Conservation (phyloP, 2,113 vertebrate genomes). For the Columba livia region DNA sequence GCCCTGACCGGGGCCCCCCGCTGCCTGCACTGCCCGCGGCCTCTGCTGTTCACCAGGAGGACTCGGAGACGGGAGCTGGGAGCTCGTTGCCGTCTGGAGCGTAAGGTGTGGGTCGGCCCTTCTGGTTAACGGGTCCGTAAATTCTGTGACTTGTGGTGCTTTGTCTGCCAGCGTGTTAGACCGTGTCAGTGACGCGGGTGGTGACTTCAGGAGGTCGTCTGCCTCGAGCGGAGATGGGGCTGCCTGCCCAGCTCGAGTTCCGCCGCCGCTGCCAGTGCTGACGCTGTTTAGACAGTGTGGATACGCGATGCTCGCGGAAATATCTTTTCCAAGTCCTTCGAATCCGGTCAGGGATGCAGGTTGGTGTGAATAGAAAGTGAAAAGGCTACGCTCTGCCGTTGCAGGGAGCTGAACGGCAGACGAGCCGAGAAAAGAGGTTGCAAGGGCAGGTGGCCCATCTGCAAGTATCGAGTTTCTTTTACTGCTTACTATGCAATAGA, state of each 20-base stretch:
- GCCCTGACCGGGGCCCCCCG: background rate
- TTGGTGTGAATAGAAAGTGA: background rate
- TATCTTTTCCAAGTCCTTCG: background rate
- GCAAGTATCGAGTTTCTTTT: slow-evolving; percentile 24
- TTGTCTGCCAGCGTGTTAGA: background rate
- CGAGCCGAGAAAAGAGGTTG: background rate
- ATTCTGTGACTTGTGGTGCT: background rate
- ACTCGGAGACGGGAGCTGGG: background rate
- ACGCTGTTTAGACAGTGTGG: background rate
- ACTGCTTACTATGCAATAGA: slow-evolving; percentile 63
- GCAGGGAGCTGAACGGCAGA: background rate
- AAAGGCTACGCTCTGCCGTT: background rate
- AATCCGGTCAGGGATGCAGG: background rate
- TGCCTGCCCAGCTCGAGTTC: background rate
- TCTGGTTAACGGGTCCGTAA: background rate
- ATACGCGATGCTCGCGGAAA: background rate
- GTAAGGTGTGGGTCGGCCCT: background rate
- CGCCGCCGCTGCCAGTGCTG: background rate
- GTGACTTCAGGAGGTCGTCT: background rate
- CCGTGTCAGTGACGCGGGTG: background rate
- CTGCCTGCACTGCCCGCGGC: background rate
- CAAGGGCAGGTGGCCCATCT: slow-evolving; percentile 11
- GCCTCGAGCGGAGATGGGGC: background rate
- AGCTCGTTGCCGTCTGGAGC: background rate
- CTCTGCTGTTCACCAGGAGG: accelerated